A percentile compares a stretch with the other conserved stretches of the same genome.
Evolutionary conservation across 2,113 vertebrate genomes (phyloP).

Genomic region (Barbus barbus): DNA sequence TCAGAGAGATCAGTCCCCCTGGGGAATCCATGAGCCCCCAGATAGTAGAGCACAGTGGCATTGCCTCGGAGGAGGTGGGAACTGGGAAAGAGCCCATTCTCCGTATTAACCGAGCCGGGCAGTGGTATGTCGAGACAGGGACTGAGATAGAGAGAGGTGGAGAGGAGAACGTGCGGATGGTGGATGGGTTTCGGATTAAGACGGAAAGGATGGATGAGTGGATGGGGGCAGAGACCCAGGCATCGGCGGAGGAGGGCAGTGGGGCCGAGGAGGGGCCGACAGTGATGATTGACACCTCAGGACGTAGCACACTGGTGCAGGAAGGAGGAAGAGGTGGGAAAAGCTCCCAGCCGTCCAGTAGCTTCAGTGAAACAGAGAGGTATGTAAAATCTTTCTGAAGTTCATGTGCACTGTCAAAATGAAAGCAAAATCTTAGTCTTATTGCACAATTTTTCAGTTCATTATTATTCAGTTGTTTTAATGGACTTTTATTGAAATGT

Average conservation of each 20-base stretch:
- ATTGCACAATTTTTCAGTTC: background rate
- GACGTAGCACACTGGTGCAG: constrained; percentile 81
- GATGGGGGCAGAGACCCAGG: constrained; percentile 87
- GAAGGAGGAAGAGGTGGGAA: constrained; percentile 79
- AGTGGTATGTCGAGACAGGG: constrained; percentile 94
- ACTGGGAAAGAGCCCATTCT: constrained; percentile 86
- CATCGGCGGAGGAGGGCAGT: constrained; percentile 87
- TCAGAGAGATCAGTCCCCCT: constrained; percentile 82
- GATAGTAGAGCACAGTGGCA: constrained; percentile 83
- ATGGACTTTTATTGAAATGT: background rate
- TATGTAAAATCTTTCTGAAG: constrained; percentile 63
- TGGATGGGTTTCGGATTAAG: constrained; percentile 89
- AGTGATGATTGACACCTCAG: constrained; percentile 92
- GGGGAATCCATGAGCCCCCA: constrained; percentile 89
- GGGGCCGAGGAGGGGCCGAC: constrained; percentile 86
- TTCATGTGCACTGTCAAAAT: background rate
- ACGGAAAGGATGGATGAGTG: constrained; percentile 93
- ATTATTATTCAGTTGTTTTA: no score
- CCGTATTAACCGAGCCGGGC: constrained; percentile 91
- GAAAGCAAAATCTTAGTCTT: background rate
- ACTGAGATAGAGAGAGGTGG: constrained; percentile 81
- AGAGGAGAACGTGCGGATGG: constrained; percentile 79
- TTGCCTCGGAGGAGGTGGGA: constrained; percentile 69
- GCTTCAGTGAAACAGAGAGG: constrained; percentile 91
- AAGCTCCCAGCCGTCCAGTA: constrained; percentile 86